These are phyloP conservation scores for Enteromius anoplus DNA, from an alignment of 2,797 vertebrate genomes.

Conservation along the genomic window DNA sequence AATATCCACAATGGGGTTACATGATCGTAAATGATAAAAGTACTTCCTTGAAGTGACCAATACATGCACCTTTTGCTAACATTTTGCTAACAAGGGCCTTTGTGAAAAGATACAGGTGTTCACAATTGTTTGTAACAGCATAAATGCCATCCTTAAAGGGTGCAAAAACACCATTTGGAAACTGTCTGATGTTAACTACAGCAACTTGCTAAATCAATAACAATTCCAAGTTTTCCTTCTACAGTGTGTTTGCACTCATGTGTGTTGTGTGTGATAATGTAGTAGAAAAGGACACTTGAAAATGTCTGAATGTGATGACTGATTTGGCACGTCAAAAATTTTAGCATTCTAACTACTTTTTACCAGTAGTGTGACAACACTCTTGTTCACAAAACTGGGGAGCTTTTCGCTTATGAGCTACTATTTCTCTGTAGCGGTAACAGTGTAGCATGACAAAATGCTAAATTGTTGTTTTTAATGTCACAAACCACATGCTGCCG, in stretches of 20 bases:
- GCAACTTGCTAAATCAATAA: slow-evolving; percentile 79
- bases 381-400: not conserved
- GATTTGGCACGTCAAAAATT: not conserved
- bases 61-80: not conserved
- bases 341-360: not conserved
- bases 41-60: not conserved
- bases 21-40: not conserved
- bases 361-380: not conserved
- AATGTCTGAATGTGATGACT: not conserved
- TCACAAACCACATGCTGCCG: not conserved
- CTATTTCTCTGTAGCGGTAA: not conserved
- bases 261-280: slow-evolving; percentile 23
- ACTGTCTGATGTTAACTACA: slow-evolving; percentile 65
- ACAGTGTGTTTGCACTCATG: slow-evolving; percentile 59
- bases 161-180: not conserved
- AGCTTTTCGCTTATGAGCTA: not conserved
- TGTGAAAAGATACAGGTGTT: not conserved
- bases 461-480: not conserved
- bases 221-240: slow-evolving; percentile 75
- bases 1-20: not conserved
- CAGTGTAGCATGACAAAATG: not conserved
- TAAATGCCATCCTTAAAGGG: not conserved
- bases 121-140: not conserved
- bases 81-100: not conserved
- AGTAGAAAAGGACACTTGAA: not conserved